Base-by-base conservation (phyloP, 2,888 invertebrate species). In the Lasius fuliginosus region DNA sequence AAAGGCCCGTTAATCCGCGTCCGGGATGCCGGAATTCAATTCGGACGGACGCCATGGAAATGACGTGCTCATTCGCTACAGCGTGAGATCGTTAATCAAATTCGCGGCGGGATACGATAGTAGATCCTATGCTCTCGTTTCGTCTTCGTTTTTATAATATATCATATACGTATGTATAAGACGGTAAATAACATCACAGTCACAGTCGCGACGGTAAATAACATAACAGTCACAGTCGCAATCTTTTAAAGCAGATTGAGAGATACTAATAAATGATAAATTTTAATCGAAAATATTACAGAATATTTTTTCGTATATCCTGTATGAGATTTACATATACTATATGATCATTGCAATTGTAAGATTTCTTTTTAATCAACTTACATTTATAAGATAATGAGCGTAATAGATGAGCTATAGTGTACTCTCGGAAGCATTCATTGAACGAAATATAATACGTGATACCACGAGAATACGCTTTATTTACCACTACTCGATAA, bases 1-100 rank as follows among this genome's bases (percentile, higher is more conserved):
- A 88, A 88, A 88, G 90, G 46, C 84, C 73, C 88, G 89, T 88
- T 90, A 90, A 89, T 90, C 84, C 90, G 85, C 82, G 85, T 85
- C 88, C 87, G 83, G 83, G 9, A 40, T 33, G 67, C 85, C 82
- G 86, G 87, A 89, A 90, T 90, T 83, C 90, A 82, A 85, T 81
- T 84, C 79, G 77, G 87, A 86, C 85, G 83, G 85, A 85, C 74
- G 79, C 86, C 81, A 85, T 86, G 85, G 84, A 74, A 83, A 60
- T 74, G 83, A 83, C 82, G 83, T 87, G 86, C 86, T 85, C 86
- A 90, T 90, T 89, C 86, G 87, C 87, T 60, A 83, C 67, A 83
- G 84, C 65, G 53, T 56, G 82, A 79, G 84, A 86, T 89, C 87
- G 87, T 87, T 90, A 89, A 90, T 90, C 90, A 90, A 90, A 90